Conservation (phyloP, 2,888 invertebrate species). For the Spodoptera picta region DNA sequence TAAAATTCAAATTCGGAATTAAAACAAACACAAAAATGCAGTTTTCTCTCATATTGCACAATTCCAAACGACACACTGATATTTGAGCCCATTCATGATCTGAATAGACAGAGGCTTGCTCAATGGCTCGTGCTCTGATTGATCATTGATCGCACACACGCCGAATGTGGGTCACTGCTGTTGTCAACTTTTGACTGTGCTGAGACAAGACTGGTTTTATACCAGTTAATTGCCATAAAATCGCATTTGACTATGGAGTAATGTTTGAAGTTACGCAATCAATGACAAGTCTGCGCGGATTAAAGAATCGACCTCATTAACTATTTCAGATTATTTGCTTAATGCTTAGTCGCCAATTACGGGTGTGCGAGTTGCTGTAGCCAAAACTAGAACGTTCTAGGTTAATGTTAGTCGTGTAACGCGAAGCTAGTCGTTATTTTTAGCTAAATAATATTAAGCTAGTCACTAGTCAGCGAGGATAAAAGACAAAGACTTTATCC, state of each 20-base stretch:
- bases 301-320: slow-evolving; percentile 22
- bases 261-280: slow-evolving; percentile 32
- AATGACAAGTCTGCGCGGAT: slow-evolving; percentile 8
- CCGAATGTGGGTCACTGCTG: slow-evolving; percentile 58
- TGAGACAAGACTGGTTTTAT: slow-evolving; percentile 55
- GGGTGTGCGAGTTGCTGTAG: not conserved
- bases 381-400: slow-evolving; percentile 13
- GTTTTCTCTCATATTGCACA: slow-evolving; percentile 59
- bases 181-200: slow-evolving; percentile 45
- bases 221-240: slow-evolving; percentile 50
- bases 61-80: slow-evolving; percentile 69
- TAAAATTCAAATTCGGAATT: too few species aligned
- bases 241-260: slow-evolving; percentile 37
- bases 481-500: too few species aligned
- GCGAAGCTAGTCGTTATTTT: not conserved
- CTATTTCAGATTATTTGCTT: slow-evolving; percentile 11
- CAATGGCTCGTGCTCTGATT: slow-evolving; percentile 69
- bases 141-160: slow-evolving; percentile 64
- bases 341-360: slow-evolving; percentile 11
- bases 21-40: slow-evolving; percentile 16
- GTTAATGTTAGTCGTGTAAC: not conserved
- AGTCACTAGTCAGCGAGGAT: too few species aligned
- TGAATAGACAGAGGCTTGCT: slow-evolving; percentile 71
- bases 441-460: too few species aligned
- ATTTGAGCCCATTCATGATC: slow-evolving; percentile 71